These are phyloP conservation scores for Thamnophis sirtalis DNA, from an alignment of 2,113 vertebrate species.

Conservation along the genomic window DNA sequence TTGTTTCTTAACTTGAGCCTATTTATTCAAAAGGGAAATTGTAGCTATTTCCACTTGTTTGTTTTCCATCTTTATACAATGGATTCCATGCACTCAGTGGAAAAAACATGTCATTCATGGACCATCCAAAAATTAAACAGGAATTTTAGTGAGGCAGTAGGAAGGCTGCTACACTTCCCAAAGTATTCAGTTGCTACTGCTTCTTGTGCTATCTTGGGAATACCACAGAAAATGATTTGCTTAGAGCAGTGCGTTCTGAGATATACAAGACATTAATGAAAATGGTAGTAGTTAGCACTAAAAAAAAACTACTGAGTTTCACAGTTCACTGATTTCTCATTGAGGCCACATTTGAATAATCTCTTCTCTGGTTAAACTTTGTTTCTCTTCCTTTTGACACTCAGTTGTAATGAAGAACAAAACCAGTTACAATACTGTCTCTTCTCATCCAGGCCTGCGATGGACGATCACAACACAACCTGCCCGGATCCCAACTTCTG, in stretches of 20 bases:
- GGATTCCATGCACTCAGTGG: no score
- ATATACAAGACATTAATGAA: background rate
- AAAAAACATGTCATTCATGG: background rate
- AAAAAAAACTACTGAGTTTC: slow-evolving; percentile 45
- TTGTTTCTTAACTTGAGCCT: background rate
- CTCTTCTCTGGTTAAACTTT: background rate
- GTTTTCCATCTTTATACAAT: background rate
- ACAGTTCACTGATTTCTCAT: slow-evolving; percentile 41
- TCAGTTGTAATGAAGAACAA: background rate
- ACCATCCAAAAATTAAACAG: background rate
- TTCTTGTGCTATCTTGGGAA: background rate
- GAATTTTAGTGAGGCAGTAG: background rate
- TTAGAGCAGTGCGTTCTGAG: background rate
- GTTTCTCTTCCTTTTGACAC: background rate
- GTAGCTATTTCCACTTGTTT: background rate
- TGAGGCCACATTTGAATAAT: background rate
- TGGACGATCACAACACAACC: background rate
- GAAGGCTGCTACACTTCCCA: background rate
- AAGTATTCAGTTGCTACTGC: background rate
- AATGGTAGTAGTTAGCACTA: background rate
- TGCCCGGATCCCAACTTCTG: slow-evolving; percentile 34
- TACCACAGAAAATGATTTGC: background rate
- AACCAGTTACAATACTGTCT: background rate
- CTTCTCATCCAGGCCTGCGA: slow-evolving; percentile 34
- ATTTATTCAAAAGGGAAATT: background rate